Evolutionary conservation across 2,113 vertebrate genomes (phyloP), one percentile per base, ranked within the genome.

Genomic region (Asarcornis scutulata): DNA sequence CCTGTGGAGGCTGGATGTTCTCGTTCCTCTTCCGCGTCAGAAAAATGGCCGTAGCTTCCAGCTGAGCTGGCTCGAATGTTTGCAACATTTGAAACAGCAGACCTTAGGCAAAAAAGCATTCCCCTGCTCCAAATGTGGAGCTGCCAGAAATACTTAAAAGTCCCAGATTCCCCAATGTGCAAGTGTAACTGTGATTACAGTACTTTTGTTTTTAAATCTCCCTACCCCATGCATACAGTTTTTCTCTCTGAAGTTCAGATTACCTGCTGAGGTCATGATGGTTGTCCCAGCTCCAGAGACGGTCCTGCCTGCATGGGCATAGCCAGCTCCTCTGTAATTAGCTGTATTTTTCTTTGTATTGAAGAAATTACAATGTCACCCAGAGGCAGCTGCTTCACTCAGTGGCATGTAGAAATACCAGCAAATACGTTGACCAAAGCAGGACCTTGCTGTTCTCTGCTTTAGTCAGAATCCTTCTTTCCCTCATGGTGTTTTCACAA

Each of bases 151-250:
- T 29, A 17, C 3, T 25, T 4, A 4, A 34, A 59, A 48, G 23
- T 15, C 8, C 32, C 36, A 31, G 8, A 25, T 87, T 71, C 71
- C 50, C 53, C 81, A 31, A 22, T 52, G 36, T 26, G 17, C 8
- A 29, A 17, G 16, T 73, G 27, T 26, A 71, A 63, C n/a, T 46
- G 14, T 34, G 12, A 25, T 20, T 23, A 34, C 62, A 83, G 20
- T 16, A 87, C 34, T 64, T 40, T 48, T 4, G 4, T 11, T 69
- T 48, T 18, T 18, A 6, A 5, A 17, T 53, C 62, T 50, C 32
- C 17, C 29, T 22, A 9, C 14, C 8, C 9, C 9, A 5, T 0
- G 6, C 1, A 3, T 0, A 0, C 17, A 8, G 26, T 68, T 64
- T 44, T 52, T 22, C 29, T 58, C 42, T n/a, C 9, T 17, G 7